Evolutionary conservation across 2,888 invertebrate genomes (phyloP), one percentile per base, ranked within the genome.

Genomic region (Pyrgus malvae): DNA sequence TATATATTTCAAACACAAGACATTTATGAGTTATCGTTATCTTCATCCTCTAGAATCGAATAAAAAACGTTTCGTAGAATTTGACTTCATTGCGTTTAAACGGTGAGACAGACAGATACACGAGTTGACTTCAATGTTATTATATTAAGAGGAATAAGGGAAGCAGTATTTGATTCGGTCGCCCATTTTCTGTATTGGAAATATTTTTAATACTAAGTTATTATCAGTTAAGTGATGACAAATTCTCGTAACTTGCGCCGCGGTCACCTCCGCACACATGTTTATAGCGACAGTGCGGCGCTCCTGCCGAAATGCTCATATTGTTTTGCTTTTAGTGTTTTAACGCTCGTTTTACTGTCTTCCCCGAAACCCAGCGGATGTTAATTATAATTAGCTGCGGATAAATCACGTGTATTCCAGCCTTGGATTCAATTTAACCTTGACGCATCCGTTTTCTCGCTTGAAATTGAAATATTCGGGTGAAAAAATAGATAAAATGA

Each of bases 271-370:
- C 23, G 4, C 12, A 25, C 48, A 48, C 16, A 16, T 48, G 48
- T 48, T 48, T 48, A 48, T 35, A 17, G n/a, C 27, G 29, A 27
- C 27, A 6, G 42, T 9, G 6, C 9, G 45, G 7, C 48, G 25
- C 37, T 37, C 17, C 37, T 46, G 35, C 46, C 46, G 46, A 46
- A 46, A 46, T 25, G 37, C 16, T 37, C 19, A 27, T 37, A 27
- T 48, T 37, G 37, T 48, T 46, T 48, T 37, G 35, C 37, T 48
- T 48, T 48, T 48, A 48, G 37, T 37, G 35, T 25, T 48, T 48
- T 48, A 37, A 48, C 17, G 37, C 25, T 48, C 37, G 11, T 48
- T 16, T 35, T 35, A 46, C 35, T 17, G 37, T 37, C 25, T 48
- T 48, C 48, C 37, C 8, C 25, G 48, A 48, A 48, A 37, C 46